Evolutionary conservation across 1,140 invertebrate genomes (phyloP), one percentile per base, ranked within the genome.

Genomic region (Fopius arisanus): DNA sequence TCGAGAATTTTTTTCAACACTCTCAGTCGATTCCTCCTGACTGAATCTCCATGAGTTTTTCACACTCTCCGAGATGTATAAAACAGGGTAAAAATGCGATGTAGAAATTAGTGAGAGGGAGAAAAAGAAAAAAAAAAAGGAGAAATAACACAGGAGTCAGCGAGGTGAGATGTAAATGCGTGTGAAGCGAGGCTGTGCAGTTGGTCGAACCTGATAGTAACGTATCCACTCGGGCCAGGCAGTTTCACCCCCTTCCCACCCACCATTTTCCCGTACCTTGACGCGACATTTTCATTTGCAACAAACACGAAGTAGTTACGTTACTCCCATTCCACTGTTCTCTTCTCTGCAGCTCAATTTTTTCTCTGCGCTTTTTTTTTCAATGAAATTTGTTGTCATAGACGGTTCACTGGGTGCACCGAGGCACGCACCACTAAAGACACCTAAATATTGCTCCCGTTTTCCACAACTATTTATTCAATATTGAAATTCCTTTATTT

Each of bases 231-330:
- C 68, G 29, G 31, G 16, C 48, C 51, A 70, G 48, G 28, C 67
- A 48, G 23, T 71, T 62, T 23, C 65, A 3, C 5, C 10, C 29
- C n/a, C 28, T 2, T 9, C 28, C 29, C n/a, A 33, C 29, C 23
- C 54, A 10, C 10, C 10, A 26, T 26, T 26, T 9, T 21, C 23
- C 19, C 23, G 12, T 54, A 70, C 48, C 48, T 70, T 70, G 26
- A 70, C 48, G 48, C 43, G 68, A 33, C 26, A 71, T 71, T 71
- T 71, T 71, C 70, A 71, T 71, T 68, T 41, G 41, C 67, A 68
- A 26, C 23, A 48, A 19, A 68, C 23, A 28, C 54, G 54, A 23
- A 59, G 54, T 59, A 26, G 54, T 59, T 59, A 59, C 54, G 54
- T 59, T 59, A 59, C 23, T 59, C 54, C 14, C 23, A 59, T 41